Evolutionary conservation across 2,113 vertebrate species (phyloP), one percentile per base, ranked within the genome.

Genomic region (Corydoras sp.): DNA sequence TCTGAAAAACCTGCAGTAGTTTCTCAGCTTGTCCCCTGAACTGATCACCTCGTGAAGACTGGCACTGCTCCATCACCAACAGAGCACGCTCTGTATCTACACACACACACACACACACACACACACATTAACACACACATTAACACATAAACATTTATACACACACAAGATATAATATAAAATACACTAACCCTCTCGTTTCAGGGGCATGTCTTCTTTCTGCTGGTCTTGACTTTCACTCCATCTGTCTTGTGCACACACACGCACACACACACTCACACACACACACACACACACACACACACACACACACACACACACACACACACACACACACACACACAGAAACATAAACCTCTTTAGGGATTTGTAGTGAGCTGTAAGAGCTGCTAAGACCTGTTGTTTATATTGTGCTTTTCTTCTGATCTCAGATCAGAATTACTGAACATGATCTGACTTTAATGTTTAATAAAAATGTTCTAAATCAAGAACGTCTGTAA

Each of bases 1-100:
- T 90, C 80, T 88, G 88, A 76, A 91, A 90, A 81, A 90, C 84
- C 76, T 80, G 83, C 43, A 91, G 83, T 12, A 90, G 81, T 59
- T 83, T 88, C 58, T 90, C 86, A 2, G 88, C 83, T 0, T 80
- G 81, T 76, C 77, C 79, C 82, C 87, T 88, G 79, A 89, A 86
- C 18, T 76, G 83, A 6, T 88, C 84, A 9, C 84, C 66, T 0
- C 77, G 82, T 5, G 75, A 83, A 0, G 81, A 75, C 69, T 84
- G 84, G 77, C 84, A 85, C 31, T 79, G 83, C 71, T 88, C 84
- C 85, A 90, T 88, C 11, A 72, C 82, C 82, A 85, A 84, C 63
- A 89, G 82, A n/a, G 83, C 87, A 0, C 83, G 79, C 62, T 88
- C 83, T 0, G 90, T 88, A 64, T 89, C 87, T 31, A 73, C 70